Evolutionary conservation across 2,888 invertebrate genomes (phyloP).

Genomic region (Hedya salicella): DNA sequence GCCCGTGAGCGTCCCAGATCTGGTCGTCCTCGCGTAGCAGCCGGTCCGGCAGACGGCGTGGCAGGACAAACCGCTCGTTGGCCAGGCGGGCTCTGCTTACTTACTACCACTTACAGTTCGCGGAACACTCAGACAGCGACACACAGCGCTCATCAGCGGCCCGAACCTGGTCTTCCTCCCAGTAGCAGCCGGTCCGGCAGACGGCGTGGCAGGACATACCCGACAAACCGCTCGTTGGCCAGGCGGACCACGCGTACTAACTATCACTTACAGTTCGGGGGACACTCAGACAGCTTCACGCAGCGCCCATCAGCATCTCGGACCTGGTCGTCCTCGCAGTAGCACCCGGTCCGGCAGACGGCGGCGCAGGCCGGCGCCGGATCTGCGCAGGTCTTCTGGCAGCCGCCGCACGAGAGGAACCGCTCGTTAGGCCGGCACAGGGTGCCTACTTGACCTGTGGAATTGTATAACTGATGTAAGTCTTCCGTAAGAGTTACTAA

Average conservation of each 20-base stretch:
- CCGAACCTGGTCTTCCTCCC: constrained; percentile 61
- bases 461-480: background rate
- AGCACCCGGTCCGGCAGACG: constrained; percentile 67
- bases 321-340: constrained; percentile 62
- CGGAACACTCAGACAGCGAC: constrained; percentile 64
- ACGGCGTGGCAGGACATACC: no score
- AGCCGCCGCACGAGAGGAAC: constrained; percentile 64
- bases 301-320: constrained; percentile 63
- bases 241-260: no score
- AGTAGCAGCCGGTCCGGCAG: constrained; percentile 68
- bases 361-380: constrained; percentile 64
- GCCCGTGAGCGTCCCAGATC: constrained; percentile 61
- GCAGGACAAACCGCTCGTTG: no score
- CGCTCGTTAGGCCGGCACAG: constrained; percentile 65
- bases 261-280: constrained; percentile 59
- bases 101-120: constrained; percentile 58
- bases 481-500: no score
- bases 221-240: no score
- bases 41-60: constrained; percentile 64
- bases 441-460: constrained; percentile 63
- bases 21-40: constrained; percentile 64
- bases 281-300: constrained; percentile 65
- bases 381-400: constrained; percentile 64
- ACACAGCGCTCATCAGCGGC: constrained; percentile 63
- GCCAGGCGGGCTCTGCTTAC: no score